Percentiles rank a stretch among this genome's conserved stretches.
phyloP scores from a whole-genome alignment of 2,888 invertebrate species.

The Drosophila colorata region DNA sequence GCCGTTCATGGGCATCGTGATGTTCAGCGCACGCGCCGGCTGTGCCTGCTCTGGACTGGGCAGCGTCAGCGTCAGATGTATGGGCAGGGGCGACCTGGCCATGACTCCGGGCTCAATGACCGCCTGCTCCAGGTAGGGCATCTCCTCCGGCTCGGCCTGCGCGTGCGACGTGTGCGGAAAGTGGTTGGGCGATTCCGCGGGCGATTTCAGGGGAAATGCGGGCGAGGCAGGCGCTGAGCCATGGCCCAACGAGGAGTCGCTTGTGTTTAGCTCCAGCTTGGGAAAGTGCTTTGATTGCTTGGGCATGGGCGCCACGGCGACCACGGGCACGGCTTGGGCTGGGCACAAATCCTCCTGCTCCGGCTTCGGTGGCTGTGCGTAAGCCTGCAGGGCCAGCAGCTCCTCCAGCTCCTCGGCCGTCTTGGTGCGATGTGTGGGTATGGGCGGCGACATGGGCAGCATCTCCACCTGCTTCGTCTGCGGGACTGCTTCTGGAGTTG shows the following conservation, averaged over 20 bases:
- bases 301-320: constrained; percentile 15
- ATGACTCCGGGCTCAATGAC: constrained; percentile 49
- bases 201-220: constrained; percentile 65
- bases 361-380: constrained; percentile 7
- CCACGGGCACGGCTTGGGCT: background rate
- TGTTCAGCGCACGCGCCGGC: constrained; percentile 19
- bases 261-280: constrained; percentile 41
- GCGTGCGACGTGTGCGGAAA: constrained; percentile 76
- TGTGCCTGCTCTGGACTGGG: constrained; percentile 45
- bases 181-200: constrained; percentile 33
- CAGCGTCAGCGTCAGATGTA: constrained; percentile 43
- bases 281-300: constrained; percentile 1
- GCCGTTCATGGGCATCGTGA: constrained; percentile 29
- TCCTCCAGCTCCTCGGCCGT: constrained; percentile 47
- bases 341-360: background rate
- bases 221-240: constrained; percentile 61
- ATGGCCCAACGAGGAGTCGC: constrained; percentile 19
- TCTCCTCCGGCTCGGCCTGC: constrained; percentile 44
- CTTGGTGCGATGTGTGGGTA: constrained; percentile 65
- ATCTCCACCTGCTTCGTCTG: background rate
- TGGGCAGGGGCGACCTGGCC: constrained; percentile 34
- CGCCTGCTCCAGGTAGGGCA: constrained; percentile 71
- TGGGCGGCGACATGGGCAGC: constrained; percentile 48
- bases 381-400: constrained; percentile 17
- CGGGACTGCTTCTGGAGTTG: constrained; percentile 3